Percentiles rank a stretch among this genome's conserved stretches.
Evolutionary conservation across 2,888 invertebrate species (phyloP).

Genomic region (Oxystoma pomonae): DNA sequence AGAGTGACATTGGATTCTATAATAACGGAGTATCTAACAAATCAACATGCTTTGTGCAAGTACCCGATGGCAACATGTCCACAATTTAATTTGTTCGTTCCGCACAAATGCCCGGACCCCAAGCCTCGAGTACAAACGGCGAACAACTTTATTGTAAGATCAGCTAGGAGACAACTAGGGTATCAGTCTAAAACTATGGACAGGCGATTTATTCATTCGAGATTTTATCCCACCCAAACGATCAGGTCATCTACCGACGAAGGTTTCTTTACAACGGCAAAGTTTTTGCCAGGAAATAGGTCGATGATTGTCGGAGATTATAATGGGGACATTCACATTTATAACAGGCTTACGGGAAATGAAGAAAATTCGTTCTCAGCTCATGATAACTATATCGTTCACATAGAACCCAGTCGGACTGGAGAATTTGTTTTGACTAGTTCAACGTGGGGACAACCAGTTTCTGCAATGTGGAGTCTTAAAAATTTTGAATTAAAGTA

Average conservation of each 20-base stretch:
- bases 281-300: constrained; percentile 45
- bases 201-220: constrained; percentile 77
- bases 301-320: constrained; percentile 82
- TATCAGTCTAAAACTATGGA: constrained; percentile 62
- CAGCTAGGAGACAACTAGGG: constrained; percentile 55
- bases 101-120: constrained; percentile 94
- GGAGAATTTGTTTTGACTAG: constrained; percentile 79
- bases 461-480: constrained; percentile 78
- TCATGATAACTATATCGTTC: constrained; percentile 83
- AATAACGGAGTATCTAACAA: constrained; percentile 93
- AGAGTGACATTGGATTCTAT: constrained; percentile 81
- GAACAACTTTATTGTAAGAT: constrained; percentile 66
- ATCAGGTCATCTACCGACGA: constrained; percentile 68
- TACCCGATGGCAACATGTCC: constrained; percentile 98
- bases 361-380: constrained; percentile 77
- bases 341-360: constrained; percentile 76
- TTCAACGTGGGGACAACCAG: constrained; percentile 79
- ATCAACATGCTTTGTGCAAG: constrained; percentile 96
- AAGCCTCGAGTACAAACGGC: constrained; percentile 62
- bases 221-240: constrained; percentile 72
- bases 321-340: constrained; percentile 84
- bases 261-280: constrained; percentile 66
- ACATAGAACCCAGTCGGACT: constrained; percentile 68
- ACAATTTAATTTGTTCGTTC: constrained; percentile 88
- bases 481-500: constrained; percentile 61